These are phyloP conservation scores for Sarcophaga rosellei DNA, from an alignment of 2,888 invertebrate genomes.

Conservation along the genomic window DNA sequence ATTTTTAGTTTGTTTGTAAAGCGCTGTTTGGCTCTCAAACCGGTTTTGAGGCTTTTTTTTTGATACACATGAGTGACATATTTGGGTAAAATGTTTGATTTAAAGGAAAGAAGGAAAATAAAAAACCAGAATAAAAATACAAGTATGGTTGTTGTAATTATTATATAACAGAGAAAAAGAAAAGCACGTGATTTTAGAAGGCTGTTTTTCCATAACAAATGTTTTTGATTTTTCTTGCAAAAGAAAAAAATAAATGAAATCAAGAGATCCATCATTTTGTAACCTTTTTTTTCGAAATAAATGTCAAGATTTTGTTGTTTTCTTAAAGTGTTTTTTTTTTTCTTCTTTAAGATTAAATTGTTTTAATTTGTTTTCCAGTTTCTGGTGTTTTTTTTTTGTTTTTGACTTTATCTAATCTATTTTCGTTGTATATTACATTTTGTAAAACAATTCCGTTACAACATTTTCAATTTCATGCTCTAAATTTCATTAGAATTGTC, in stretches of 20 bases:
- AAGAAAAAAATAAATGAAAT: neutral
- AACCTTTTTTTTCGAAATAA: neutral
- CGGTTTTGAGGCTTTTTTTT: slow-evolving; percentile 17
- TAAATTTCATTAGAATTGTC: slow-evolving; percentile 28
- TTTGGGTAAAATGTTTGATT: slow-evolving; percentile 39
- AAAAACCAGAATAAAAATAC: neutral
- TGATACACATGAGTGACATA: slow-evolving; percentile 17
- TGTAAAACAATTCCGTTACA: neutral
- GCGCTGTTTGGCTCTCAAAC: neutral
- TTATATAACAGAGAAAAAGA: neutral
- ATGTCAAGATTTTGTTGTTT: no score
- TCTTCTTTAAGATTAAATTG: neutral
- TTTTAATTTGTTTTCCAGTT: neutral
- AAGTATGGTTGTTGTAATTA: slow-evolving; percentile 10
- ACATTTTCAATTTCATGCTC: neutral
- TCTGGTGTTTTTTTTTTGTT: neutral
- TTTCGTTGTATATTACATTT: neutral
- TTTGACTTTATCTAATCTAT: neutral
- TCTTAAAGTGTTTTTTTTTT: neutral
- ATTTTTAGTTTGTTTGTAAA: no score
- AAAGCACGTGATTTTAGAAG: slow-evolving; percentile 31
- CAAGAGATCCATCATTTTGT: neutral
- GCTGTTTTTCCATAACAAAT: neutral
- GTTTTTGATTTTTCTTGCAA: no score
- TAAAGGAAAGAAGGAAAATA: neutral